Base-by-base conservation (phyloP, 2,888 invertebrate genomes). In the Galeruca laticollis region DNA sequence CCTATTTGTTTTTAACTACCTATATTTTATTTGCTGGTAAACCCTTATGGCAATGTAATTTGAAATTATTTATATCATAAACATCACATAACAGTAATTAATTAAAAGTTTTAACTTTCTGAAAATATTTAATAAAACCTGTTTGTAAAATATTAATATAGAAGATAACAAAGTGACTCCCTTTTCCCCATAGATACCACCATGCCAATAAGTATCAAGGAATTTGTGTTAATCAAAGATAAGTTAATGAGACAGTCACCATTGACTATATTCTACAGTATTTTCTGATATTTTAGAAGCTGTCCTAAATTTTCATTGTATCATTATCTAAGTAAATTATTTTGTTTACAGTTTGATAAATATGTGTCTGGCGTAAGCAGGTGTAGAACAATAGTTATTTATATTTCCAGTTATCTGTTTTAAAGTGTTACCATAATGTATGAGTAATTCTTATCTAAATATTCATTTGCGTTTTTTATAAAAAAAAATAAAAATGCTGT, bases 321-420 rank as follows among this genome's bases (percentile, higher is more conserved):
- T 13, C n/a, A 13, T 40, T n/a, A 40, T 40, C 40, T 40, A 5
- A n/a, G 40, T 40, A 40, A 40, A 40, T 40, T 40, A n/a, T n/a
- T n/a, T 40, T 40, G n/a, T 40, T 40, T 40, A 40, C n/a, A 40
- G 13, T 40, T 40, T 40, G 40, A 40, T 40, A 40, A 40, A 13
- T 40, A 40, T 13, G 40, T 40, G 40, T 13, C 40, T 40, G 40
- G 5, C n/a, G n/a, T n/a, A 40, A 40, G 13, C n/a, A 40, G 40
- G 40, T 40, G n/a, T 40, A 40, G 5, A n/a, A 40, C n/a, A 40
- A 40, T 40, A 40, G 1, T 0, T 40, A 40, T 40, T 40, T 40
- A 40, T n/a, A 40, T 40, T n/a, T 40, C 40, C n/a, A n/a, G 13
- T 13, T 40, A 40, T n/a, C 40, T n/a, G 13, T 40, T 40, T 40